Base-by-base conservation (phyloP, 1,140 invertebrate species). In the Habropoda laboriosa region DNA sequence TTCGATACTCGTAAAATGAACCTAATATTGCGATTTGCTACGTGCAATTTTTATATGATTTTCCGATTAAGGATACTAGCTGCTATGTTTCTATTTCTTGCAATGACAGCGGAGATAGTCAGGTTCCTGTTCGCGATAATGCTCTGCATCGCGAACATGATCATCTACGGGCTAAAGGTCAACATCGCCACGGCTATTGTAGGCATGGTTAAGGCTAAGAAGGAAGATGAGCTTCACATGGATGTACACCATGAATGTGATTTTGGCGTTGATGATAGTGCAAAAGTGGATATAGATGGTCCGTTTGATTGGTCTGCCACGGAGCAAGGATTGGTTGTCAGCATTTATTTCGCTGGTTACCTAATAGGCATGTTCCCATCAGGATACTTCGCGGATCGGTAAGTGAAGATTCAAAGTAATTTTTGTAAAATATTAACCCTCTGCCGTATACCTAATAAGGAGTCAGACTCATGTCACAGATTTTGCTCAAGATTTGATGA, bases 291-390 rank as follows among this genome's bases (percentile, higher is more conserved):
- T 68, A 82, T 95, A 89, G 94, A 96, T 47, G 96, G 96, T 18
- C 95, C 96, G n/a, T 97, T 96, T 79, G 90, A 91, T 0, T 97
- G 96, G 96, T 93, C 93, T 18, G 91, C 94, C 27, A 93, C 94
- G 2, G 87, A 96, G 53, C 96, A 97, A 92, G 96, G 96, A 13
- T 93, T 95, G 32, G 92, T 97, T 24, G 90, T 97, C 58, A 96
- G 96, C 71, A 95, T 97, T 68, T 98, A 98, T 88, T 98, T 98
- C 91, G 97, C 96, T 94, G 97, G 97, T n/a, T 98, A 98, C 88
- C 94, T 98, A 40, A 90, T 97, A 0, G 96, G 94, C 1, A 95
- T 95, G 92, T 92, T 95, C 72, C 94, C 95, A 3, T 93, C 94
- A 8, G 95, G 95, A 49, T 93, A 94, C n/a, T 88, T 95, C 49